A percentile compares a stretch with the other conserved stretches of the same genome.
Conservation (phyloP, 2,888 invertebrate genomes). For the Chrysina gloriosa region DNA sequence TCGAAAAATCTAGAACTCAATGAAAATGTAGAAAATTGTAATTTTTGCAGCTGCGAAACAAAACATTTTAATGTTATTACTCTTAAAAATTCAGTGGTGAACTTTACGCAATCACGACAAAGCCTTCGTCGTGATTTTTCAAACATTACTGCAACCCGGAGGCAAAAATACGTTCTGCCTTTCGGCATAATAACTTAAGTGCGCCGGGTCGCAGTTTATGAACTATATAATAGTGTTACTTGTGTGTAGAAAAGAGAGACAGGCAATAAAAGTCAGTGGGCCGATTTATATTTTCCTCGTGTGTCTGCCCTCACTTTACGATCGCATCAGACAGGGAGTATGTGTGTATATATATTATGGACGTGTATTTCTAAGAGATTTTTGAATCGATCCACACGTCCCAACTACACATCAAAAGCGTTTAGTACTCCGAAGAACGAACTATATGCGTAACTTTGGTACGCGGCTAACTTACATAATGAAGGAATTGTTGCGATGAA, state of each 20-base stretch:
- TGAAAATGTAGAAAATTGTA: too few relatives aligned
- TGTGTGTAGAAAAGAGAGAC: slow-evolving; percentile 46
- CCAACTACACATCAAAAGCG: background rate
- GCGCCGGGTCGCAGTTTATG: slow-evolving; percentile 48
- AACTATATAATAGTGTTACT: slow-evolving; percentile 56
- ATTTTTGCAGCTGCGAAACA: too few relatives aligned
- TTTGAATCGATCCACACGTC: background rate
- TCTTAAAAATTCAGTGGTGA: too few relatives aligned
- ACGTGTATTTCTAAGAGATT: slow-evolving; percentile 14
- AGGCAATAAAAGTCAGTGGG: slow-evolving; percentile 60
- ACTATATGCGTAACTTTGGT: background rate
- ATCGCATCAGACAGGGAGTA: slow-evolving; percentile 55
- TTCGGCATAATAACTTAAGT: slow-evolving; percentile 37
- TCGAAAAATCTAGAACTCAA: too few relatives aligned
- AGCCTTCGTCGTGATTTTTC: too few relatives aligned
- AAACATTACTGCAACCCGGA: too few relatives aligned
- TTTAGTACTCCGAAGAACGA: background rate
- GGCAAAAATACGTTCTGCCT: slow-evolving; percentile 24
- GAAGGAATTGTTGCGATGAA: background rate
- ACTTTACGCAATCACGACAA: too few relatives aligned
- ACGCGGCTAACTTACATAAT: background rate
- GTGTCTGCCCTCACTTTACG: slow-evolving; percentile 58
- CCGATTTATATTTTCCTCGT: slow-evolving; percentile 64
- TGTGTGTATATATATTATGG: background rate
- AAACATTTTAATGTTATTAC: too few relatives aligned